A percentile compares a stretch with the other conserved stretches of the same genome.
These are phyloP conservation scores for Prinia subflava DNA, from an alignment of 2,113 vertebrate species.

Conservation along the genomic window DNA sequence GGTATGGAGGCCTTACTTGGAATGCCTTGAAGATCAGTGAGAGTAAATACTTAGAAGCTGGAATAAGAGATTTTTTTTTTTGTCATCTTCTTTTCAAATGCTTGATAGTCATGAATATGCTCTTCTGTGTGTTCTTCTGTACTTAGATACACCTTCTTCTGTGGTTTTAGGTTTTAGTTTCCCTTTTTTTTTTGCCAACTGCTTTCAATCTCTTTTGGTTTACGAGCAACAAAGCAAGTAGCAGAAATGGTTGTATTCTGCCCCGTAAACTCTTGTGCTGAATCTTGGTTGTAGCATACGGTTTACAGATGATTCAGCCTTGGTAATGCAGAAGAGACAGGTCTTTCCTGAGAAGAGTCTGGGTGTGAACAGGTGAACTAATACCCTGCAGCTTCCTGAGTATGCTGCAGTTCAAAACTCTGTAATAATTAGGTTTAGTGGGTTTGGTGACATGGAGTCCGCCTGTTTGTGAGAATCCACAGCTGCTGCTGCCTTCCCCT, in stretches of 20 bases:
- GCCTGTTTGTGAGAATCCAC: no score
- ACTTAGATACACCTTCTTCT: background rate
- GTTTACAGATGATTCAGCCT: background rate
- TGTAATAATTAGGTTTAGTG: background rate
- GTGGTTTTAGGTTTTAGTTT: background rate
- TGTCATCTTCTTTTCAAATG: fast-evolving
- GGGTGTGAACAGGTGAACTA: background rate
- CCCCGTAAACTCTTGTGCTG: background rate
- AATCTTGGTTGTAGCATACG: no score
- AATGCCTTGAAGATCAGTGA: background rate
- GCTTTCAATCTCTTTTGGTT: background rate
- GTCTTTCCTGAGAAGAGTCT: background rate
- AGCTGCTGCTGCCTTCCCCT: fast-evolving
- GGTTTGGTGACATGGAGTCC: fast-evolving
- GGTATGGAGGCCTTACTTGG: background rate
- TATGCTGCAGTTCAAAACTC: background rate
- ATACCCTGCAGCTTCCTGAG: background rate
- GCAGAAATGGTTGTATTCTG: fast-evolving
- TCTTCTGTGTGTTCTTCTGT: background rate
- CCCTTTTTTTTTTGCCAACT: background rate
- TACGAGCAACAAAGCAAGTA: background rate
- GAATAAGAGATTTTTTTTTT: background rate
- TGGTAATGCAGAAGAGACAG: background rate
- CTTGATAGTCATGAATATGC: background rate
- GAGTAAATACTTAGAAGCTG: background rate